Percentiles rank a stretch among this genome's conserved stretches.
Conservation (phyloP, 2,113 vertebrate genomes). For the Columba janthina region DNA sequence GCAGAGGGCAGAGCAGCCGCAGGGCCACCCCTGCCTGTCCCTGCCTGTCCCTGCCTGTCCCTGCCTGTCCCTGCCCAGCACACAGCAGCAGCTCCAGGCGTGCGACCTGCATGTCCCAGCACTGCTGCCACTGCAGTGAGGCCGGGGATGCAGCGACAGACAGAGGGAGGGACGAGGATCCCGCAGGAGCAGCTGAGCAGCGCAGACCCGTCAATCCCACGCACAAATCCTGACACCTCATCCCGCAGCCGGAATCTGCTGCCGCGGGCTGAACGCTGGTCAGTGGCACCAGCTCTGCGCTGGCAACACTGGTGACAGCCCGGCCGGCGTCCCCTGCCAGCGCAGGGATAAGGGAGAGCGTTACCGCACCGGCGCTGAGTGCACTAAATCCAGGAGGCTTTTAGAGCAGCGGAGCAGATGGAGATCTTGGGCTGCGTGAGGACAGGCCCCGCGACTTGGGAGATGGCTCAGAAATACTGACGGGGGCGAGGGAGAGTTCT, state of each 20-base stretch:
- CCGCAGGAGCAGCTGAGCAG: background rate
- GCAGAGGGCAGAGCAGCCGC: background rate
- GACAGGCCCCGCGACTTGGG: slow-evolving; percentile 40
- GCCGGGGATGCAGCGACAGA: background rate
- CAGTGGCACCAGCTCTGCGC: background rate
- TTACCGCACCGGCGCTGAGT: background rate
- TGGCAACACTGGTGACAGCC: background rate
- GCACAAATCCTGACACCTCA: fast-evolving
- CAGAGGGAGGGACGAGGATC: background rate
- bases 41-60: background rate
- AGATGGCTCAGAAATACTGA: slow-evolving; percentile 20
- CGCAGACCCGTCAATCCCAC: fast-evolving
- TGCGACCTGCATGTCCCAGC: fast-evolving
- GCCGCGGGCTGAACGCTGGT: background rate
- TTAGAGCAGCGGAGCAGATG: slow-evolving; percentile 45
- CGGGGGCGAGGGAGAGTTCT: slow-evolving; percentile 19
- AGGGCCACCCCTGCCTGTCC: background rate
- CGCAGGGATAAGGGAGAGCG: background rate
- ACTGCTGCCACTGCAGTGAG: background rate
- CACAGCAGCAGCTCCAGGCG: background rate
- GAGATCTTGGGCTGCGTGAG: slow-evolving; percentile 53
- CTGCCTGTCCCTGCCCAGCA: background rate
- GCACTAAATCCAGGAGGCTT: slow-evolving; percentile 39
- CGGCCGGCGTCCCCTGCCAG: background rate
- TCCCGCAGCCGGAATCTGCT: background rate